Conservation (phyloP, 2,888 invertebrate species). For the Cartodere bifasciata region DNA sequence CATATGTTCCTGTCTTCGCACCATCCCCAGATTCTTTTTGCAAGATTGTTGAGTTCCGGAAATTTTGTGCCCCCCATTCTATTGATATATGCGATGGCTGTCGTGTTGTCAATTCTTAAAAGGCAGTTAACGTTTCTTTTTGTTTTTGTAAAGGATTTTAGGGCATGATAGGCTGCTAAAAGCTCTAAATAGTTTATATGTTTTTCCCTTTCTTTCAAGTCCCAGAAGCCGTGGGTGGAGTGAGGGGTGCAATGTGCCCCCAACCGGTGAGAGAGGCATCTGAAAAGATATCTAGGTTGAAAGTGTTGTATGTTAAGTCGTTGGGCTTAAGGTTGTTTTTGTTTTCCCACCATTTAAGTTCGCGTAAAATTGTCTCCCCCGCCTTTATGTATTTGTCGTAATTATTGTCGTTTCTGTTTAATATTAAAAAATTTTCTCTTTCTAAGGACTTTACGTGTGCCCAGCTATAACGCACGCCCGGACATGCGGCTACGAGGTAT, state of each 20-base stretch:
- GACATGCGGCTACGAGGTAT: no score
- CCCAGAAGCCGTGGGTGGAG: slow-evolving; percentile 10
- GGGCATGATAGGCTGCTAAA: slow-evolving; percentile 5
- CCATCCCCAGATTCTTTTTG: slow-evolving; percentile 15
- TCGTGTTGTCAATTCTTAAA: slow-evolving; percentile 12
- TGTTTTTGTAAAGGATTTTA: slow-evolving; percentile 11
- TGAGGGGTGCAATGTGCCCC: slow-evolving; percentile 6
- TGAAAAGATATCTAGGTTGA: slow-evolving; percentile 9
- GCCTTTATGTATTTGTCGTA: no score
- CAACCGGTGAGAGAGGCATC: slow-evolving; percentile 12
- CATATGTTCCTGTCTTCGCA: slow-evolving; percentile 16
- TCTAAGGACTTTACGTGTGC: no score
- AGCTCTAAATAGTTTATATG: slow-evolving; percentile 13
- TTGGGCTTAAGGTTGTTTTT: neutral
- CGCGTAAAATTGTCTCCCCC: neutral
- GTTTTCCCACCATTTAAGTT: slow-evolving; percentile 1
- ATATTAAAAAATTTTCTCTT: no score
- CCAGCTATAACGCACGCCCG: no score
- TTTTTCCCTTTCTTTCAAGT: slow-evolving; percentile 3
- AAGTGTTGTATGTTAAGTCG: neutral
- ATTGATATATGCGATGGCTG: slow-evolving; percentile 15
- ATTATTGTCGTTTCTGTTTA: no score
- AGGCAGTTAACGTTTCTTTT: neutral
- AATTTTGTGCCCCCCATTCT: slow-evolving; percentile 15
- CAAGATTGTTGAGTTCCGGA: slow-evolving; percentile 14